phyloP scores from a whole-genome alignment of 2,888 invertebrate species.

The Phasia obesa region DNA sequence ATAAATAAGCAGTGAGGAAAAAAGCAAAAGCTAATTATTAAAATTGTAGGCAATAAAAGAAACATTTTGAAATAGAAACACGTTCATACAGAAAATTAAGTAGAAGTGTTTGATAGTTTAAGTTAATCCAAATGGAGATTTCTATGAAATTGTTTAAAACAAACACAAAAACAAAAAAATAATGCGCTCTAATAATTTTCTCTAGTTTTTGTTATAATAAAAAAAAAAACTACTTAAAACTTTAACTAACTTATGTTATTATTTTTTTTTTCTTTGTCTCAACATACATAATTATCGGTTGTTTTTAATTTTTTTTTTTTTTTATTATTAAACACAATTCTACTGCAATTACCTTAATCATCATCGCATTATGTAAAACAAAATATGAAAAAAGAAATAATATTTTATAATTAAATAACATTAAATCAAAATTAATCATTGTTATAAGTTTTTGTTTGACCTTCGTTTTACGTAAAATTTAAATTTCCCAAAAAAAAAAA shows the following conservation, averaged over 20 bases:
- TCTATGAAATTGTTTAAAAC: slow-evolving; percentile 43
- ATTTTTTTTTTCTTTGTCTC: not conserved
- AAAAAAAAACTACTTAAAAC: slow-evolving; percentile 10
- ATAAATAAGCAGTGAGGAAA: slow-evolving; percentile 18
- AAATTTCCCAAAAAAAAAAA: too few species aligned
- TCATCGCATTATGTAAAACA: slow-evolving; percentile 45
- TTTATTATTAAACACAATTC: slow-evolving; percentile 20
- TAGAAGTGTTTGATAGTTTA: slow-evolving; percentile 36
- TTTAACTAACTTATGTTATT: slow-evolving; percentile 32
- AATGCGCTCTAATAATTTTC: slow-evolving; percentile 63
- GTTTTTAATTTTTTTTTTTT: not conserved
- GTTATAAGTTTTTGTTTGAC: slow-evolving; percentile 5
- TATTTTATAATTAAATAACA: slow-evolving; percentile 16
- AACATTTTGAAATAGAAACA: slow-evolving; percentile 38
- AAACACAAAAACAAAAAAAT: slow-evolving; percentile 21
- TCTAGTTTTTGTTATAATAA: slow-evolving; percentile 2
- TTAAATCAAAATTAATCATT: not conserved
- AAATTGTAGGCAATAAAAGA: slow-evolving; percentile 56
- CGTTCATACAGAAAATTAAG: slow-evolving; percentile 28
- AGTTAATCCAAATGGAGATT: slow-evolving; percentile 32
- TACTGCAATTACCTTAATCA: not conserved
- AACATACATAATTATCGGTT: slow-evolving; percentile 35
- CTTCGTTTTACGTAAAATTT: slow-evolving; percentile 12
- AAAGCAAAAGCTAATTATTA: slow-evolving; percentile 60
- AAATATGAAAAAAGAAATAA: not conserved